Base-by-base conservation (phyloP, 2,888 invertebrate genomes). In the Marronus borbonicus region DNA sequence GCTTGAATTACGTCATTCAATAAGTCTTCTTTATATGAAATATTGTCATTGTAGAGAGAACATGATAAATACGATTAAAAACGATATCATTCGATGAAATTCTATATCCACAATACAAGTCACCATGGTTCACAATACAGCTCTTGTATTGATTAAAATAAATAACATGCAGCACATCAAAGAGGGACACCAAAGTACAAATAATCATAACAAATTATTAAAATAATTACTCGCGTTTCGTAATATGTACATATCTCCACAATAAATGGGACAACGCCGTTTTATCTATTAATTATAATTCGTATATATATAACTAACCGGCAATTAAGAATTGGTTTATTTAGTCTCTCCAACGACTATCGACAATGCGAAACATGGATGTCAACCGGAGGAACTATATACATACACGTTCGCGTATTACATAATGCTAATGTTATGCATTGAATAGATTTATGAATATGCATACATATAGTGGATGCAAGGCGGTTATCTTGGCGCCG, bases 241-340 rank as follows among this genome's bases (percentile, higher is more conserved):
- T 68, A 68, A 68, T n/a, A 31, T 3, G 31, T 31, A 31, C 5
- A 31, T 31, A 52, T 50, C 68, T 65, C 17, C 68, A 14, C 8
- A 68, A 68, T 24, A 68, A 68, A 20, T 68, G 50, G 68, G 68
- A 24, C 50, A 28, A 68, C 50, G 10, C 12, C 28, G 24, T 68
- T 68, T 68, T 68, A 68, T 68, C 50, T 68, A 74, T 44, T 60
- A 60, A 44, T 49, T 60, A 60, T 12, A 24, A 12, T 7, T 20
- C 12, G 4, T 20, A 58, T 72, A 1, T 72, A 17, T 17, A 17
- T 17, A 4, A 39, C 14, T 24, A 74, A 74, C 24, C 60, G n/a
- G 39, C 44, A 60, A 62, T 74, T 74, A 62, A 74, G 60, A 60
- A 74, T 74, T 74, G 10, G 72, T 74, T 74, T 74, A 58, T 60